phyloP scores from a whole-genome alignment of 2,113 vertebrate species.

The Nyctereutes procyonoides region DNA sequence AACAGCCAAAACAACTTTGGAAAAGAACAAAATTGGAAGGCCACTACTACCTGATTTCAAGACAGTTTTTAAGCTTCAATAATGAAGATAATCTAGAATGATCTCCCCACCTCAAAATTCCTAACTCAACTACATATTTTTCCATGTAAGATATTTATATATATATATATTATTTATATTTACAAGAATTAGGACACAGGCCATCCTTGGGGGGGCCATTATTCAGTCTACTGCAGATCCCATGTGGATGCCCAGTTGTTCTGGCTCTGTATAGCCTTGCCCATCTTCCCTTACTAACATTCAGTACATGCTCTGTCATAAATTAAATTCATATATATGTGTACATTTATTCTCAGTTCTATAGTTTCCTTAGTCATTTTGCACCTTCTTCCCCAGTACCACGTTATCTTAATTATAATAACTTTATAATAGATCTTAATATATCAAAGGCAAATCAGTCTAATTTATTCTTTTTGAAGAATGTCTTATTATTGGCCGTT shows the following conservation, averaged over 20 bases:
- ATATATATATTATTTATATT: background rate
- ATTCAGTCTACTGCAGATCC: background rate
- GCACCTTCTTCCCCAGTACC: background rate
- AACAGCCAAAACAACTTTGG: background rate
- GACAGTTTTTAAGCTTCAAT: background rate
- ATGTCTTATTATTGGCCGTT: background rate
- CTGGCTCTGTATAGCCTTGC: background rate
- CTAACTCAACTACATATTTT: background rate
- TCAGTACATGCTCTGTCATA: background rate
- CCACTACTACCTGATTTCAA: background rate
- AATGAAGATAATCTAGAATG: background rate
- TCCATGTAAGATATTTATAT: too few species aligned
- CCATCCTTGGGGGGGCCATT: background rate
- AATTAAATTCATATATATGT: background rate
- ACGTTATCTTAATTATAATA: background rate
- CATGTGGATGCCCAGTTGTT: background rate
- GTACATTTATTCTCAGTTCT: constrained; percentile 7
- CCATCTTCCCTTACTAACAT: background rate
- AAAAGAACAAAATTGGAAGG: constrained; percentile 4
- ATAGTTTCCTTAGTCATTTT: background rate
- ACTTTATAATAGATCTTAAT: background rate
- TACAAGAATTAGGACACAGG: background rate
- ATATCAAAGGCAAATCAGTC: background rate
- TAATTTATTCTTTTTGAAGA: background rate
- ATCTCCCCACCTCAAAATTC: constrained; percentile 5